These are phyloP conservation scores for Penaeus monodon DNA, from an alignment of 2,888 invertebrate species.

Conservation along the genomic window DNA sequence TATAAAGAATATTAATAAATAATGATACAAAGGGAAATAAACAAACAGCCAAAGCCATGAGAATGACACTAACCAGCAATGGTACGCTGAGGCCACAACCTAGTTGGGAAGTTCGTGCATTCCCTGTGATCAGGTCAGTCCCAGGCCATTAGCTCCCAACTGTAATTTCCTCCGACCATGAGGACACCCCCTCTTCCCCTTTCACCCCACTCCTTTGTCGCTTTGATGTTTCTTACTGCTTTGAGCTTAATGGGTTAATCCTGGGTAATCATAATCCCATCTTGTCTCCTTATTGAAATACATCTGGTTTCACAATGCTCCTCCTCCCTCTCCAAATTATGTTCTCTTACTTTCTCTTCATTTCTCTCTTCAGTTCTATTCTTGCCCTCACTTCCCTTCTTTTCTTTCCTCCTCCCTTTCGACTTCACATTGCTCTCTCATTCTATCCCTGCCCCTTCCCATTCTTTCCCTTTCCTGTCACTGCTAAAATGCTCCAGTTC, in stretches of 20 bases:
- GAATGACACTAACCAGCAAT: no score
- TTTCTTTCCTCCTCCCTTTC: neutral
- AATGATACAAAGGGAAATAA: no score
- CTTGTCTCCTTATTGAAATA: no score
- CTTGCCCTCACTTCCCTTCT: neutral
- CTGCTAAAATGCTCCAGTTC: neutral
- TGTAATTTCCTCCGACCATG: neutral
- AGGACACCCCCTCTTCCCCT: neutral
- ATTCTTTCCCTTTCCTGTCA: neutral
- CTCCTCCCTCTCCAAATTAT: neutral
- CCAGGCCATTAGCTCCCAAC: no score
- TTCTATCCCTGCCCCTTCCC: neutral
- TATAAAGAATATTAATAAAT: no score
- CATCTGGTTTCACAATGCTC: neutral
- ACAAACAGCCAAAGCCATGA: no score
- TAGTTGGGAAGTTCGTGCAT: no score
- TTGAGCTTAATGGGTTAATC: no score
- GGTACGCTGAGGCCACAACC: no score
- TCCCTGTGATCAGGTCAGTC: no score
- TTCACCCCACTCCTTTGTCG: neutral
- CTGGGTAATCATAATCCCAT: no score
- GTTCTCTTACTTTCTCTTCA: neutral
- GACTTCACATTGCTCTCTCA: neutral
- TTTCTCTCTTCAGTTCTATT: neutral
- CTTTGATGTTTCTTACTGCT: neutral